Conservation (phyloP, 2,797 vertebrate species). For the Trachops cirrhosus region DNA sequence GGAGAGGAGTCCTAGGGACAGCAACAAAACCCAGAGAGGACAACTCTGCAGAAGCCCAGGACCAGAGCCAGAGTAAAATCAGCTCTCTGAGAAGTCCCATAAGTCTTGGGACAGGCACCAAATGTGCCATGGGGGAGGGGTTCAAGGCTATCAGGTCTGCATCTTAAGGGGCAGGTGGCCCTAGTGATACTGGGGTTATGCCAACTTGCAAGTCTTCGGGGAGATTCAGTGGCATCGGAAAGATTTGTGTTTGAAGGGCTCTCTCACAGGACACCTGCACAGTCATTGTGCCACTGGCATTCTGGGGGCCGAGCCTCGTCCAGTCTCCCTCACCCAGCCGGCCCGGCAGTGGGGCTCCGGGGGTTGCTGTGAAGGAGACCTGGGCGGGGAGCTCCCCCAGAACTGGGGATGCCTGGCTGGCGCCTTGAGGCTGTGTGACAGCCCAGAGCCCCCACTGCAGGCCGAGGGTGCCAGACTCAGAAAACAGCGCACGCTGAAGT, state of each 20-base stretch:
- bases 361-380: background rate
- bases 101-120: background rate
- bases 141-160: too few species aligned
- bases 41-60: background rate
- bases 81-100: background rate
- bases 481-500: constrained; percentile 82
- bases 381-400: constrained; percentile 58
- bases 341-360: background rate
- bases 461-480: constrained; percentile 82
- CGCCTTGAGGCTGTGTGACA: constrained; percentile 82
- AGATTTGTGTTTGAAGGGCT: background rate
- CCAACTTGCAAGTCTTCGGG: background rate
- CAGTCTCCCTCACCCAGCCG: background rate
- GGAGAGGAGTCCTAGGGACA: background rate
- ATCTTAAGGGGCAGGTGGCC: background rate
- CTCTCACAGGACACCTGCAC: background rate
- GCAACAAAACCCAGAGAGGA: background rate
- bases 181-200: too few species aligned
- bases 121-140: too few species aligned
- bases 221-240: background rate
- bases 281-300: too few species aligned
- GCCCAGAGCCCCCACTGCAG: constrained; percentile 79
- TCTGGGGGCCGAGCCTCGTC: accelerated
- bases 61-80: background rate
- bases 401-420: constrained; percentile 67